Percentiles rank a stretch among this genome's conserved stretches.
These are phyloP conservation scores for Pachyseris speciosa DNA, from an alignment of 64 coral and sea anemone species.

Conservation along the genomic window DNA sequence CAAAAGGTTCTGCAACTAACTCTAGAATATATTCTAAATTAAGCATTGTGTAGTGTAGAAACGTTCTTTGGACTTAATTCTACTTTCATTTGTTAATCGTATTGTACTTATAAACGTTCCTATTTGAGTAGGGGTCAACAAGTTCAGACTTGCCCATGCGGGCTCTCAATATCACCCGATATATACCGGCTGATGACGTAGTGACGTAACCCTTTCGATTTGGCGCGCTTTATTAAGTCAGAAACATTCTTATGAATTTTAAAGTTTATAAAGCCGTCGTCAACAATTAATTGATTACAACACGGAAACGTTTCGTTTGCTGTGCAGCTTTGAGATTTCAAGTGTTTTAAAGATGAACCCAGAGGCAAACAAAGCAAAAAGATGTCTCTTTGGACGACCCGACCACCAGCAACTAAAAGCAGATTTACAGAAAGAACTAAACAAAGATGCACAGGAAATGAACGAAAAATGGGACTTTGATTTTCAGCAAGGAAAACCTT, in stretches of 20 bases:
- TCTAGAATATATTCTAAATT: too few species aligned
- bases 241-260: neutral
- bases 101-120: neutral
- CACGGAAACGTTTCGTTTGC: neutral
- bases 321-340: neutral
- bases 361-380: neutral
- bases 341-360: neutral
- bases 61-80: too few species aligned
- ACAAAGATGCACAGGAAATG: neutral
- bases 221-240: neutral
- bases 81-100: too few species aligned
- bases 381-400: neutral
- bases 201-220: neutral
- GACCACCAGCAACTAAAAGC: neutral
- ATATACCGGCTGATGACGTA: slow-evolving; percentile 24
- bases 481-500: slow-evolving; percentile 3
- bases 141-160: slow-evolving; percentile 5
- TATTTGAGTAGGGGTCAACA: neutral
- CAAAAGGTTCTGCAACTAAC: too few species aligned
- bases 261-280: neutral
- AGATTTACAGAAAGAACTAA: neutral
- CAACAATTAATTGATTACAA: neutral
- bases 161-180: neutral
- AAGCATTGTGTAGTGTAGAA: too few species aligned
- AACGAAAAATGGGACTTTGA: slow-evolving; percentile 19